A percentile compares a stretch with the other conserved stretches of the same genome.
phyloP scores from a whole-genome alignment of 35 echinoderm and acorn worm genomes.

The Apostichopus parvimensis region DNA sequence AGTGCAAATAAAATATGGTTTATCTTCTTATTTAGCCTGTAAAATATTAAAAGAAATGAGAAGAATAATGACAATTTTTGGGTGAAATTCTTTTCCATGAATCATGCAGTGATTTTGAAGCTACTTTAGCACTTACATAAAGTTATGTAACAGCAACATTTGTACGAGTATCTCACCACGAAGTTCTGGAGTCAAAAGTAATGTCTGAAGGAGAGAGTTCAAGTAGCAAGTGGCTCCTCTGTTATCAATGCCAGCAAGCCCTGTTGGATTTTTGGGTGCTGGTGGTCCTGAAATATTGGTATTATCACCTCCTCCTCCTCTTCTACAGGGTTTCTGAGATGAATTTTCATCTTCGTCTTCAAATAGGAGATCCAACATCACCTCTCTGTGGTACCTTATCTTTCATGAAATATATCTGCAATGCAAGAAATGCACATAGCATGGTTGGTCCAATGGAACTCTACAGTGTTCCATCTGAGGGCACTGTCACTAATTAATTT shows the following conservation, averaged over 20 bases:
- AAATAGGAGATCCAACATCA: slow-evolving; percentile 48
- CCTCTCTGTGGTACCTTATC: background rate
- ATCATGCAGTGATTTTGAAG: too few relatives aligned
- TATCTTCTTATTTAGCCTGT: too few relatives aligned
- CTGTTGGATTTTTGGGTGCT: slow-evolving; percentile 33
- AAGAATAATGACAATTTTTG: too few relatives aligned
- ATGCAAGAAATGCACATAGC: background rate
- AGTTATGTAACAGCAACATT: too few relatives aligned
- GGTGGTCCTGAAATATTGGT: slow-evolving; percentile 32
- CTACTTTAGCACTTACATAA: too few relatives aligned
- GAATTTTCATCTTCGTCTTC: slow-evolving; percentile 5
- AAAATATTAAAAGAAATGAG: too few relatives aligned
- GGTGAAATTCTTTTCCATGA: too few relatives aligned
- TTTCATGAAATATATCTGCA: background rate
- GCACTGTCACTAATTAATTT: too few relatives aligned
- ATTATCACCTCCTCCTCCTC: background rate
- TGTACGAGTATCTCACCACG: slow-evolving; percentile 56
- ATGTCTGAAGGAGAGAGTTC: slow-evolving; percentile 87
- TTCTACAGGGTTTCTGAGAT: background rate
- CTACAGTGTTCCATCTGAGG: too few relatives aligned
- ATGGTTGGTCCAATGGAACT: too few relatives aligned
- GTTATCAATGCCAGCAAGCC: slow-evolving; percentile 89
- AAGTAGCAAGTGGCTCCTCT: slow-evolving; percentile 93
- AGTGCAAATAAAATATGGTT: too few relatives aligned
- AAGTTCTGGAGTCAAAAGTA: slow-evolving; percentile 92